These are phyloP conservation scores for Discoglossus pictus DNA, from an alignment of 2,797 vertebrate genomes.

Conservation along the genomic window DNA sequence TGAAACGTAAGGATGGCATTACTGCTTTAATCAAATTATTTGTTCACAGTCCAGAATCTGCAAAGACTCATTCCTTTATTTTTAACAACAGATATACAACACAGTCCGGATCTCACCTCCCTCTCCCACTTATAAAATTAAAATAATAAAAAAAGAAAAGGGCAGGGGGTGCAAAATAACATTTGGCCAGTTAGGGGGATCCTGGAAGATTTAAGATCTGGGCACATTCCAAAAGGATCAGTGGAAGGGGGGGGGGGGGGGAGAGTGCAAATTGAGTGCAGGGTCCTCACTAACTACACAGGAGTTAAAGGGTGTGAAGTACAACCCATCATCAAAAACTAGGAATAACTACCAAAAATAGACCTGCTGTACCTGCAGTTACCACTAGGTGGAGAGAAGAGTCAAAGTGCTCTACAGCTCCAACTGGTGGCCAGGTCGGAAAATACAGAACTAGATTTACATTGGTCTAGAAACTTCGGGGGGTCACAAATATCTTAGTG, in stretches of 20 bases:
- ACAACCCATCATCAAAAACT: neutral
- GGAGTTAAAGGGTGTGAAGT: neutral
- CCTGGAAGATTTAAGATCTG: neutral
- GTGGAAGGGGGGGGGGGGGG: constrained; percentile 7
- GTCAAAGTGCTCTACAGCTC: neutral
- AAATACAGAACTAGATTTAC: too few species aligned
- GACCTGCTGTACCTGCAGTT: neutral
- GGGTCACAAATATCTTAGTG: too few species aligned
- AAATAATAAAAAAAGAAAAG: constrained; percentile 7
- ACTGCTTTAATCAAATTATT: neutral
- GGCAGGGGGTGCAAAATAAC: constrained; percentile 2
- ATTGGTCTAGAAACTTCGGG: too few species aligned
- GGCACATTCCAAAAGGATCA: neutral
- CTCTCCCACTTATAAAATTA: constrained; percentile 13
- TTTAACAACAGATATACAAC: constrained; percentile 48
- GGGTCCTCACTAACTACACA: neutral
- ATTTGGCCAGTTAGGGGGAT: constrained; percentile 13
- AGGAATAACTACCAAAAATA: neutral
- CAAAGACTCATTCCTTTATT: constrained; percentile 49
- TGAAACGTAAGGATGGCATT: too few species aligned
- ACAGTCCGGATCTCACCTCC: constrained; percentile 34
- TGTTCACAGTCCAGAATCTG: constrained; percentile 21
- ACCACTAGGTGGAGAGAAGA: constrained; percentile 26
- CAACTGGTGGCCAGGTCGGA: neutral
- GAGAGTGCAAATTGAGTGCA: constrained; percentile 7